Evolutionary conservation across 2,113 vertebrate genomes (phyloP).

Genomic region (Delphinus delphis): DNA sequence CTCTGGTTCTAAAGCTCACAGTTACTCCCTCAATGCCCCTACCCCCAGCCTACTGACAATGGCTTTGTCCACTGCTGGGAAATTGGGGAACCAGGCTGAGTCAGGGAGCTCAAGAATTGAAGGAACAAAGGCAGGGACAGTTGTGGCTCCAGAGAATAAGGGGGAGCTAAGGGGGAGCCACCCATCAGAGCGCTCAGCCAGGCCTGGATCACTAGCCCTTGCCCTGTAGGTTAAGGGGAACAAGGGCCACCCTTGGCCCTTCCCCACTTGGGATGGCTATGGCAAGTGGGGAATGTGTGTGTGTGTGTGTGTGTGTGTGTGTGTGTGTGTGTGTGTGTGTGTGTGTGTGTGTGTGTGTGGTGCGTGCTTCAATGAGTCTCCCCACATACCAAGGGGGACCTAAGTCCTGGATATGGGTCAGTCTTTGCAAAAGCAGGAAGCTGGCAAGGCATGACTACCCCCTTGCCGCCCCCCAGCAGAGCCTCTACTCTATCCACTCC

Average conservation of each 20-base stretch:
- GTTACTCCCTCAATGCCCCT: neutral
- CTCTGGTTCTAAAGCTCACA: neutral
- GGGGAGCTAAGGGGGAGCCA: neutral
- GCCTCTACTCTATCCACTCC: neutral
- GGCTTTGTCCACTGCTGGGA: slow-evolving; percentile 65
- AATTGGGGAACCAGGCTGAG: slow-evolving; percentile 54
- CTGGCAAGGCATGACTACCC: neutral
- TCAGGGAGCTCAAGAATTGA: slow-evolving; percentile 46
- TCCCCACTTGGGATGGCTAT: neutral
- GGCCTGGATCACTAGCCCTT: neutral
- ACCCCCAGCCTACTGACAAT: neutral
- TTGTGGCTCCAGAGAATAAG: slow-evolving; percentile 43
- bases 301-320: neutral
- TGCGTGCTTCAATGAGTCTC: neutral
- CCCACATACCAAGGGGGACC: neutral
- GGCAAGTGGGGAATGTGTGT: neutral
- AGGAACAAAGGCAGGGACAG: slow-evolving; percentile 56
- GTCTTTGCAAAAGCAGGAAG: neutral
- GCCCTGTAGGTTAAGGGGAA: neutral
- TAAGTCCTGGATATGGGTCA: neutral
- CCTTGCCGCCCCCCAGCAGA: neutral
- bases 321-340: neutral
- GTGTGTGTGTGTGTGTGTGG: neutral
- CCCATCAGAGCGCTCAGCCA: neutral
- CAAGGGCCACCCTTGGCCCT: neutral